Percentiles rank a stretch among this genome's conserved stretches.
phyloP scores from a whole-genome alignment of 1,140 invertebrate species.

The Rhyacophila brunnea region DNA sequence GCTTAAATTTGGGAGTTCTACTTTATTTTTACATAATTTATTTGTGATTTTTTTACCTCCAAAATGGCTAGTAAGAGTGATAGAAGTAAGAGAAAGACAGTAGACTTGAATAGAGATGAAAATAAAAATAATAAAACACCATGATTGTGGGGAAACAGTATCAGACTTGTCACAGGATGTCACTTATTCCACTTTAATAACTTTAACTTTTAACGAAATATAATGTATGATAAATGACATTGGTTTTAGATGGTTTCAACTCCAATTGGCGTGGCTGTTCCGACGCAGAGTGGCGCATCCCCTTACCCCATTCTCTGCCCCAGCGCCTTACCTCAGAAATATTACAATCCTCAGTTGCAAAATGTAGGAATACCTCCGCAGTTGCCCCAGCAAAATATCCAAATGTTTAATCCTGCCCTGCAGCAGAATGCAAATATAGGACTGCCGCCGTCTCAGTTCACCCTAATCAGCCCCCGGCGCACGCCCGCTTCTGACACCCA shows the following conservation, averaged over 20 bases:
- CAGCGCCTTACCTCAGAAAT: conserved; percentile 31
- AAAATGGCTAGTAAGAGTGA: too few species aligned
- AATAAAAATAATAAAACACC: too few species aligned
- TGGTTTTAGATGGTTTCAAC: conserved; percentile 59
- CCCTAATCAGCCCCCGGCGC: conserved; percentile 23
- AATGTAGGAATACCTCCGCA: conserved; percentile 13
- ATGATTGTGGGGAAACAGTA: too few species aligned
- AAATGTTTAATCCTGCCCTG: conserved; percentile 33
- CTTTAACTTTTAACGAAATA: too few species aligned
- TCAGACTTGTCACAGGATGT: too few species aligned
- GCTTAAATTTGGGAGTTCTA: too few species aligned
- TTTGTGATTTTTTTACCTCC: too few species aligned
- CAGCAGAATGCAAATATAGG: conserved; percentile 38
- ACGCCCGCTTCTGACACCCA: conserved; percentile 7
- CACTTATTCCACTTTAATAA: too few species aligned
- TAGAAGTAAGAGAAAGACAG: too few species aligned
- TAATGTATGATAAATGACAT: background rate
- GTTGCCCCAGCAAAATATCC: conserved; percentile 20
- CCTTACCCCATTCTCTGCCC: conserved; percentile 40
- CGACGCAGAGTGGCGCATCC: conserved; percentile 36
- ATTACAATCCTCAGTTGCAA: conserved; percentile 24
- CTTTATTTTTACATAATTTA: too few species aligned
- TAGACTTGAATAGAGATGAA: too few species aligned
- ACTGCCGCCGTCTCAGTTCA: conserved; percentile 29
- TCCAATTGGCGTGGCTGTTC: conserved; percentile 54